Percentiles rank a stretch among this genome's conserved stretches.
Conservation (phyloP, 2,888 invertebrate genomes). For the Troilus luridus region DNA sequence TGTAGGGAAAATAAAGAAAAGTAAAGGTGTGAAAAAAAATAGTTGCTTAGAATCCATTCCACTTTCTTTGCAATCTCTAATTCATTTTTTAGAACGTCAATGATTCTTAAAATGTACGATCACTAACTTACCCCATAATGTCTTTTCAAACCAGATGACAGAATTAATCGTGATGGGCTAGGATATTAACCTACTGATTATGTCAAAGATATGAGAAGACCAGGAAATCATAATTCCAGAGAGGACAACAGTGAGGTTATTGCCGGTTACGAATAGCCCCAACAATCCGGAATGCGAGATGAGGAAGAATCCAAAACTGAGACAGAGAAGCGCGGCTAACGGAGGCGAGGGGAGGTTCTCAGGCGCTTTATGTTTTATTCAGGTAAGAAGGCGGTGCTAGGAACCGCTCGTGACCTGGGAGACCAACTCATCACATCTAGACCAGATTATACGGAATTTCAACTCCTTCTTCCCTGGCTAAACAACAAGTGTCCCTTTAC, state of each 20-base stretch:
- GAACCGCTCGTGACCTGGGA: conserved; percentile 39
- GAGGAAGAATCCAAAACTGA: conserved; percentile 4
- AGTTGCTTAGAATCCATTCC: too few species aligned
- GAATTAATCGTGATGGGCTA: too few species aligned
- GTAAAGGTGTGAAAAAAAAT: too few species aligned
- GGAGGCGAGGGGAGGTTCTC: not conserved
- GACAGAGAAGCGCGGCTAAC: not conserved
- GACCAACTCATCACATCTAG: conserved; percentile 40
- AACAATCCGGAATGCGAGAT: not conserved
- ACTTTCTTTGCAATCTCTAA: too few species aligned
- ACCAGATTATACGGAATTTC: conserved; percentile 39
- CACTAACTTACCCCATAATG: too few species aligned
- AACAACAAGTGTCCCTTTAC: not conserved
- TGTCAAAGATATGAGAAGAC: too few species aligned
- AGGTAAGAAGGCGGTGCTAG: not conserved
- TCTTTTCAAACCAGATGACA: too few species aligned
- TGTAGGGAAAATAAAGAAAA: too few species aligned
- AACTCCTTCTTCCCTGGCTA: not conserved
- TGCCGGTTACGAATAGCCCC: not conserved
- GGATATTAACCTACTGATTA: too few species aligned
- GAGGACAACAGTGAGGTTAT: not conserved
- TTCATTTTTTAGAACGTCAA: too few species aligned
- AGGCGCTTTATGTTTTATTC: conserved; percentile 12
- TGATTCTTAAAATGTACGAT: too few species aligned
- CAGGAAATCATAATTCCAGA: too few species aligned